phyloP scores from a whole-genome alignment of 2,113 vertebrate species.

The Hydrochoerus hydrochaeris region DNA sequence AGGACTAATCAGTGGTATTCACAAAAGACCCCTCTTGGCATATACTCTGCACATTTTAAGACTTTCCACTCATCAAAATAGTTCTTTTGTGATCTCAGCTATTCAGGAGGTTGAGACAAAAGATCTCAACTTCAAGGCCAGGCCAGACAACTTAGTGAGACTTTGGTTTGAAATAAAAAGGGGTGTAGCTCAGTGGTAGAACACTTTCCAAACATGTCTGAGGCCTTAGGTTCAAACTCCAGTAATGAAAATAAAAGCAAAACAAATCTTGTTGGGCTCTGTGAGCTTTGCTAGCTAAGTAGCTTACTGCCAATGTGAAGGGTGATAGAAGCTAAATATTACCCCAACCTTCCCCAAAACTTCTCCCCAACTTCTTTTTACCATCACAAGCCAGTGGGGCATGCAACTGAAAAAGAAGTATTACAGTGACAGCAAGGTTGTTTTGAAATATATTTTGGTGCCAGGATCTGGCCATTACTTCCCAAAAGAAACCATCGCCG shows the following conservation, averaged over 20 bases:
- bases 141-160: background rate
- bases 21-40: background rate
- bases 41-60: background rate
- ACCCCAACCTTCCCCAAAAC: background rate
- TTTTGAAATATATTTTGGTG: background rate
- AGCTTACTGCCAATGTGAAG: background rate
- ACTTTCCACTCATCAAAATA: background rate
- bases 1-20: background rate
- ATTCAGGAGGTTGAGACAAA: background rate
- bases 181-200: background rate
- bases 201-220: background rate
- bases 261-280: background rate
- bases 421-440: background rate
- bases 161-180: background rate
- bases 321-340: background rate
- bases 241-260: background rate
- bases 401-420: background rate
- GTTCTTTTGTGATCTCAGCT: background rate
- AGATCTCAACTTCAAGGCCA: background rate
- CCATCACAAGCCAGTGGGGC: background rate
- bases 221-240: background rate
- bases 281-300: background rate
- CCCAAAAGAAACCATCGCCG: background rate
- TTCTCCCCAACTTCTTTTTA: background rate
- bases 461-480: background rate